Conservation (phyloP, 2,797 vertebrate genomes). For the Poeciliopsis gracilis region DNA sequence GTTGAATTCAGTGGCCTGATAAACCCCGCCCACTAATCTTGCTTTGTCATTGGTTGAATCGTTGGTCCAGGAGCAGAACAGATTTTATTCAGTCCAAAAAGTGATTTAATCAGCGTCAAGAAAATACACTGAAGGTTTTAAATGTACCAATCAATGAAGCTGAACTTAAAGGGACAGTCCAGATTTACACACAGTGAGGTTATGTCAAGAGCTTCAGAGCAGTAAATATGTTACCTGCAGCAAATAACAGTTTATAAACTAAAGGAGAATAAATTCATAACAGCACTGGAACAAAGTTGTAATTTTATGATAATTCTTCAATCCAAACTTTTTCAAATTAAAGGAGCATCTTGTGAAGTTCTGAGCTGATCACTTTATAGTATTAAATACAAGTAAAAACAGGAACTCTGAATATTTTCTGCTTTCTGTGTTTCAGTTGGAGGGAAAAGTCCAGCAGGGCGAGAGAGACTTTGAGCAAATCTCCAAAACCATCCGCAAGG, state of each 20-base stretch:
- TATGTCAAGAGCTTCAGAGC: neutral
- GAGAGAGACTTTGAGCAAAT: slow-evolving; percentile 98
- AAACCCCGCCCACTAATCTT: neutral
- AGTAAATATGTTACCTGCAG: neutral
- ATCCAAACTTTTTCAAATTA: neutral
- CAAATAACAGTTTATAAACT: neutral
- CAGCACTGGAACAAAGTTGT: too few relatives aligned
- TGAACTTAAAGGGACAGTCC: neutral
- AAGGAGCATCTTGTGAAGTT: neutral
- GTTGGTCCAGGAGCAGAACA: neutral
- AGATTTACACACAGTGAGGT: neutral
- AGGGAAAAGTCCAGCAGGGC: slow-evolving; percentile 95
- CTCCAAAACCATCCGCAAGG: slow-evolving; percentile 96
- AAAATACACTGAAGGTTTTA: neutral
- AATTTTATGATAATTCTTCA: neutral
- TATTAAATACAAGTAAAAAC: neutral
- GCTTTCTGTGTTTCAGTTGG: slow-evolving; percentile 80
- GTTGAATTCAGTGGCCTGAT: neutral
- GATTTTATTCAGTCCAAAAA: neutral
- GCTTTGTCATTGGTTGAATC: neutral
- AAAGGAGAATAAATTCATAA: neutral
- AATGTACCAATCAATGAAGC: neutral
- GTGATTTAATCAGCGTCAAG: neutral
- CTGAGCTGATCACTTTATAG: too few relatives aligned
- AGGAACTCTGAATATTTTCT: neutral